These are phyloP conservation scores for Pinctada fucata DNA, from an alignment of 2,888 invertebrate genomes.

Conservation along the genomic window DNA sequence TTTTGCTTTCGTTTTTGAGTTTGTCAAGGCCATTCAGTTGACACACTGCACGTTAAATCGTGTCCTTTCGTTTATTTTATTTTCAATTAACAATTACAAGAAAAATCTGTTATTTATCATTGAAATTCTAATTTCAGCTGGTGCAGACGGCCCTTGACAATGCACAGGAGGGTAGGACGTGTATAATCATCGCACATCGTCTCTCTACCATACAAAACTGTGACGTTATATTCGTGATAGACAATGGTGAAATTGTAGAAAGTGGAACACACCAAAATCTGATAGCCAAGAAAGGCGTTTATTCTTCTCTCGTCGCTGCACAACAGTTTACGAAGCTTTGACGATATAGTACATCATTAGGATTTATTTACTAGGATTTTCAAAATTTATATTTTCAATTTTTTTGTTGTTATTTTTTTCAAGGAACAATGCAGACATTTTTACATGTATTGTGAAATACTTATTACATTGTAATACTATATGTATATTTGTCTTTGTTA, in stretches of 20 bases:
- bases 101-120: too few species aligned
- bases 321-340: constrained; percentile 54
- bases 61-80: too few species aligned
- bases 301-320: constrained; percentile 66
- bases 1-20: too few species aligned
- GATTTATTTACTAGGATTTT: neutral
- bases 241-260: constrained; percentile 69
- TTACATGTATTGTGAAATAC: too few species aligned
- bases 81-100: too few species aligned
- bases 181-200: constrained; percentile 78
- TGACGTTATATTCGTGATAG: constrained; percentile 72
- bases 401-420: too few species aligned
- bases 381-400: too few species aligned
- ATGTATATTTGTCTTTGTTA: too few species aligned
- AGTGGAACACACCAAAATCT: constrained; percentile 71
- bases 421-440: too few species aligned
- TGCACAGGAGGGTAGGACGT: constrained; percentile 75
- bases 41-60: too few species aligned
- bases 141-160: constrained; percentile 67
- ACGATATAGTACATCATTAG: neutral
- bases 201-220: constrained; percentile 78
- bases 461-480: too few species aligned
- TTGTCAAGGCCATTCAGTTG: too few species aligned
- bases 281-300: constrained; percentile 66
- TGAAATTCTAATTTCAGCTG: constrained; percentile 46